These are phyloP conservation scores for Dolichallabes microphthalmus DNA, from an alignment of 2,113 vertebrate genomes.

Conservation along the genomic window DNA sequence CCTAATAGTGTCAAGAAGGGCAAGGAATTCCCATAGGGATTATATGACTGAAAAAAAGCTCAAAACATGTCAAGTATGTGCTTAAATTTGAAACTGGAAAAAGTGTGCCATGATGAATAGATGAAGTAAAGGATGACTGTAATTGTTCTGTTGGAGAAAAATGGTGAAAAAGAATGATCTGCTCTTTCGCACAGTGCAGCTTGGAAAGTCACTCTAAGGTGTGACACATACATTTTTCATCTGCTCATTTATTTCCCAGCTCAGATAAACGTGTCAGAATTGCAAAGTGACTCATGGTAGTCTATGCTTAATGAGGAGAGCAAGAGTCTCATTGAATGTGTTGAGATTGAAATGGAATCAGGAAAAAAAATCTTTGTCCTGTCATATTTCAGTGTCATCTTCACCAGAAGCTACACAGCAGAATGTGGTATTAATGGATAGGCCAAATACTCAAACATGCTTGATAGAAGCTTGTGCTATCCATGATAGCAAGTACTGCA, in stretches of 20 bases:
- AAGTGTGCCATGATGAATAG: background rate
- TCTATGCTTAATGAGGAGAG: slow-evolving; percentile 9
- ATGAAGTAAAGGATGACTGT: background rate
- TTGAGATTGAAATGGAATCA: background rate
- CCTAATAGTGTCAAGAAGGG: background rate
- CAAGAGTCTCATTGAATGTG: background rate
- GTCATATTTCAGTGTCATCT: background rate
- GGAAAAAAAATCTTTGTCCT: background rate
- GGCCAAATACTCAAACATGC: background rate
- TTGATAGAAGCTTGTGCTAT: background rate
- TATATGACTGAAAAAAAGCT: background rate
- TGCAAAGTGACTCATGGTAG: slow-evolving; percentile 10
- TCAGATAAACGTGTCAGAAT: slow-evolving; percentile 40
- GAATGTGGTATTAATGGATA: too few species aligned
- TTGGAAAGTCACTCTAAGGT: slow-evolving; percentile 25
- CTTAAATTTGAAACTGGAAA: background rate
- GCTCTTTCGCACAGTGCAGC: slow-evolving; percentile 29
- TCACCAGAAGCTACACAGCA: background rate
- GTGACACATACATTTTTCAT: slow-evolving; percentile 30
- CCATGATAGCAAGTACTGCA: background rate
- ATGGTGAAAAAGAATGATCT: slow-evolving; percentile 6
- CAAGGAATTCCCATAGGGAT: background rate
- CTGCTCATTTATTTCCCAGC: slow-evolving; percentile 39
- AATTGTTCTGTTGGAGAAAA: background rate
- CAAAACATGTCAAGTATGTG: background rate